A percentile compares a stretch with the other conserved stretches of the same genome.
Evolutionary conservation across 2,113 vertebrate genomes (phyloP).

Genomic region (Tursiops truncatus): DNA sequence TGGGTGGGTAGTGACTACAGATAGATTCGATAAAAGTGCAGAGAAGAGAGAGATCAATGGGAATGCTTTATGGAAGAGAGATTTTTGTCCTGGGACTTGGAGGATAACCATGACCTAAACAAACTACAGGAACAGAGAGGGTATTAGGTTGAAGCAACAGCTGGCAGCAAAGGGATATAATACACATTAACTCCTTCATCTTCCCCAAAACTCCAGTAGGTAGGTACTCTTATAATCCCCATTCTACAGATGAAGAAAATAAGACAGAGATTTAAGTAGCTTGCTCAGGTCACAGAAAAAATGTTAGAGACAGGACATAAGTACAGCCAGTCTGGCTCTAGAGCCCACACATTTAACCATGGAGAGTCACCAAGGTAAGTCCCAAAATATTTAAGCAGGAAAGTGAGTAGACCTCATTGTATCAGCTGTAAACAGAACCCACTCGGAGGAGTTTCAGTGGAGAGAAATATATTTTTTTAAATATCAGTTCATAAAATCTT

Average conservation of each 20-base stretch:
- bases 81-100: neutral
- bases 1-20: neutral
- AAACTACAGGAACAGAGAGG: neutral
- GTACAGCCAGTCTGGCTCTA: neutral
- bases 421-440: neutral
- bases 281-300: neutral
- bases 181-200: neutral
- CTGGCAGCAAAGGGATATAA: neutral
- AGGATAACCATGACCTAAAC: neutral
- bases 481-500: neutral
- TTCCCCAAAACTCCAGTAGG: neutral
- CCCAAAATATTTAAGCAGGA: neutral
- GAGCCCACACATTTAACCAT: neutral
- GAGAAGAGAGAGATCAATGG: neutral
- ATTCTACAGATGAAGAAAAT: neutral
- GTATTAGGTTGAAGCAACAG: neutral
- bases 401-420: neutral
- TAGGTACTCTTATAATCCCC: neutral
- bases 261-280: neutral
- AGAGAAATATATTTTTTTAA: neutral
- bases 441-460: neutral
- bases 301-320: neutral
- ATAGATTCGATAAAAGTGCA: neutral
- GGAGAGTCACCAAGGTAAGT: neutral
- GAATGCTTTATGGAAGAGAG: neutral